phyloP scores from a whole-genome alignment of 2,113 vertebrate species.

The Hydropotes inermis region DNA sequence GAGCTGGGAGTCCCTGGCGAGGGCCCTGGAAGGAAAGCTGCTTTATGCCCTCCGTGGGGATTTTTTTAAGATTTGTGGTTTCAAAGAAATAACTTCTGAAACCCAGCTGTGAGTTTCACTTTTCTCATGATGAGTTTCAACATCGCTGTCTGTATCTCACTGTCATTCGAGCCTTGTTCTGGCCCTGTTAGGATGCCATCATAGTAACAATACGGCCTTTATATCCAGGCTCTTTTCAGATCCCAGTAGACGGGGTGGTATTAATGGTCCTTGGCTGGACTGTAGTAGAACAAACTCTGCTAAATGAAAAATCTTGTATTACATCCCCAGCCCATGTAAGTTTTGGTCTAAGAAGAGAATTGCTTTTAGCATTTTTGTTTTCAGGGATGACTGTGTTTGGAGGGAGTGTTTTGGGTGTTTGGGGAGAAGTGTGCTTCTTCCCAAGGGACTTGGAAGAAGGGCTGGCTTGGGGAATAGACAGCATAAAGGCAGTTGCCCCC shows the following conservation, averaged over 20 bases:
- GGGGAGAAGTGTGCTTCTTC: not conserved
- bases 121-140: not conserved
- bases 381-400: not conserved
- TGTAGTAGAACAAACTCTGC: not conserved
- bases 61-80: not conserved
- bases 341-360: not conserved
- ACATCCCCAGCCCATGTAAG: not conserved
- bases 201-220: not conserved
- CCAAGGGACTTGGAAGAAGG: not conserved
- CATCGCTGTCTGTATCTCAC: not conserved
- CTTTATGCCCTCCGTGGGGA: not conserved
- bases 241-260: not conserved
- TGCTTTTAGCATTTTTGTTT: not conserved
- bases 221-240: not conserved
- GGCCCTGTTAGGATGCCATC: not conserved
- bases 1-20: not conserved
- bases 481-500: not conserved
- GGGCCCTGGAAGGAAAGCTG: not conserved
- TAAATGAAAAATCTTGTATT: not conserved
- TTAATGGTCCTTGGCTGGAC: not conserved
- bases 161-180: rapidly evolving
- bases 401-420: not conserved
- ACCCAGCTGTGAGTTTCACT: conserved; percentile 34
- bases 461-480: not conserved
- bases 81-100: not conserved